Percentiles rank a stretch among this genome's conserved stretches.
Evolutionary conservation across 2,888 invertebrate species (phyloP).

Genomic region (Drosophila mayaguana): DNA sequence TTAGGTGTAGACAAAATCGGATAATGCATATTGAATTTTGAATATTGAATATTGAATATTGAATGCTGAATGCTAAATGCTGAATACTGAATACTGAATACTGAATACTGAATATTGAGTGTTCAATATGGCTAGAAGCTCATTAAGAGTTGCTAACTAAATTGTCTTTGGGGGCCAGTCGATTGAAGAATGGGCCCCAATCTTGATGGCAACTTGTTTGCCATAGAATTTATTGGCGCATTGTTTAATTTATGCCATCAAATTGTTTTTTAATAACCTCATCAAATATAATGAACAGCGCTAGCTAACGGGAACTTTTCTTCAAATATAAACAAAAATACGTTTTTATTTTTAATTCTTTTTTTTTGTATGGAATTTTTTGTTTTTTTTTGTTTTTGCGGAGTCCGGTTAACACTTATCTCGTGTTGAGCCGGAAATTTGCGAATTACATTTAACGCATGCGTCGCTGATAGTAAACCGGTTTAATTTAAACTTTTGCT

Average conservation of each 20-base stretch:
- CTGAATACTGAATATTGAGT: constrained; percentile 1
- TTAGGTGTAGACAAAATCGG: constrained; percentile 26
- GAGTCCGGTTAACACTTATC: neutral
- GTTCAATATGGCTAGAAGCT: constrained; percentile 18
- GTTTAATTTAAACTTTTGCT: constrained; percentile 15
- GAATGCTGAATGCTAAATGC: constrained; percentile 7
- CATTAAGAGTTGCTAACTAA: constrained; percentile 4
- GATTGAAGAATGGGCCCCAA: constrained; percentile 23
- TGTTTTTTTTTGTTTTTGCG: neutral
- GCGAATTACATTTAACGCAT: constrained; percentile 15
- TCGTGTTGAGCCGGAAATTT: constrained; percentile 19
- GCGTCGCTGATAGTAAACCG: constrained; percentile 8
- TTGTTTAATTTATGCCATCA: constrained; percentile 47
- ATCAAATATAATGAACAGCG: constrained; percentile 14
- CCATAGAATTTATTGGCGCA: constrained; percentile 31
- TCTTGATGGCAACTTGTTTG: constrained; percentile 37
- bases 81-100: constrained; percentile 1
- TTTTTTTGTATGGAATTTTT: neutral
- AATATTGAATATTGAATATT: constrained; percentile 8
- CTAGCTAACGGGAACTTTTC: constrained; percentile 34
- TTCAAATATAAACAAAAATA: neutral
- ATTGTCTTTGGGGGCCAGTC: constrained; percentile 24
- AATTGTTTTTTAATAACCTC: constrained; percentile 42
- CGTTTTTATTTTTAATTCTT: neutral
- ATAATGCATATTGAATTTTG: constrained; percentile 14